Evolutionary conservation across 2,113 vertebrate species (phyloP), one percentile per base, ranked within the genome.

Genomic region (Capreolus pygargus): DNA sequence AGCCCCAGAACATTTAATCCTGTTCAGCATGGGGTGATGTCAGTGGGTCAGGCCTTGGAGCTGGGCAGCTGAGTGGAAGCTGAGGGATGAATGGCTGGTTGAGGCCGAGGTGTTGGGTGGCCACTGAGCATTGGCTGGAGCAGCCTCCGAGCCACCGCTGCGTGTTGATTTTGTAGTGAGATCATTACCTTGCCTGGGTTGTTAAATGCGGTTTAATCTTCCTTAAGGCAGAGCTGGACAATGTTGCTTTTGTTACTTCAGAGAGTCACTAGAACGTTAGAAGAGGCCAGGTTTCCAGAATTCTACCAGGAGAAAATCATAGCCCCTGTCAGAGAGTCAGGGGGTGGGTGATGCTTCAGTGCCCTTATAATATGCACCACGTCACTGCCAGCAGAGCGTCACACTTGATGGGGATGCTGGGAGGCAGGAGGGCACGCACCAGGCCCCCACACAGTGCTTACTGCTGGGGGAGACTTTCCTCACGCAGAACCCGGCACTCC

Each of bases 141-240:
- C 82, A 11, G 95, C 92, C 2, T 1, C 61, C 93, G 43, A 78
- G 96, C 88, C 92, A n/a, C 7, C 14, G 0, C 90, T 27, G 0
- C n/a, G 17, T 98, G 98, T 99, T 98, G 98, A 98, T 98, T 96
- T 98, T 98, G 97, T 97, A 98, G 95, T 98, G 92, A 57, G 93
- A 97, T 90, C 87, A 21, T 93, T 78, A 92, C 86, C 11, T 89
- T 97, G 87, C 76, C 93, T 88, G 87, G 43, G 91, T 88, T 98
- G 95, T 98, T 97, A 98, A 96, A 97, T 82, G 97, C 13, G 14
- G 91, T 87, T 94, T 97, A 96, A 95, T 98, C 97, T 98, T 97
- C 98, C 96, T 96, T 85, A 93, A 98, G 91, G 91, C 91, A 97
- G 93, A 86, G 79, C 0, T 0, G 90, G 81, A 98, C 97, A 98